Base-by-base conservation (phyloP, 1,140 invertebrate species). In the Whitmania pigra region DNA sequence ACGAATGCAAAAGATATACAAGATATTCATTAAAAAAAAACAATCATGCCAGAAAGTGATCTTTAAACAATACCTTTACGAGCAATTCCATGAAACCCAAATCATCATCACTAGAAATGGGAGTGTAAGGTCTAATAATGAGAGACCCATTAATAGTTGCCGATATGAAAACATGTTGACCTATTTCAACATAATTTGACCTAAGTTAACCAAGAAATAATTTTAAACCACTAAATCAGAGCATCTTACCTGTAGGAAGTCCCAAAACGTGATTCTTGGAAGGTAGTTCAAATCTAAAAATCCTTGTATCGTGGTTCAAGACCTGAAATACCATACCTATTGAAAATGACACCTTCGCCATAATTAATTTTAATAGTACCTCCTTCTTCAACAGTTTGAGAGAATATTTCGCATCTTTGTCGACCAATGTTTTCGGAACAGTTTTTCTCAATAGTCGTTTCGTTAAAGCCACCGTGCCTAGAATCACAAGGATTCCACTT, bases 121-220 rank as follows among this genome's bases (percentile, higher is more conserved):
- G 97, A 27, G 96, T 99, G 79, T 99, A 99, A 0, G 96, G 90
- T 74, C 96, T 87, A 75, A 97, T 93, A 27, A 97, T 87, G 36
- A 97, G 83, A 77, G 95, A 89, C 76, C 89, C 92, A 77, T 91
- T 89, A 74, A 99, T 88, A 76, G 87, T 89, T 20, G 91, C 92
- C 36, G 89, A 92, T 75, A 99, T 82, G 84, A 95, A 92, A 73
- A 99, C 89, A 80, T 99, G 95, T 79, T 99, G 94, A 67, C 85
- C 82, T 83, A 69, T 22, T 69, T 22, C n/a, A 53, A 22, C 6
- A 20, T 36, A 53, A 20, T 49, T 67, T 17, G n/a, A 22, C 15
- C 11, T 40, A 53, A 20, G 18, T 22, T 15, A 27, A 29, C 36
- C 18, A 29, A 20, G 15, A 72, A 69, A n/a, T 18, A 13, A n/a